Conservation (phyloP, 2,797 vertebrate species). For the Poecilia gillii region DNA sequence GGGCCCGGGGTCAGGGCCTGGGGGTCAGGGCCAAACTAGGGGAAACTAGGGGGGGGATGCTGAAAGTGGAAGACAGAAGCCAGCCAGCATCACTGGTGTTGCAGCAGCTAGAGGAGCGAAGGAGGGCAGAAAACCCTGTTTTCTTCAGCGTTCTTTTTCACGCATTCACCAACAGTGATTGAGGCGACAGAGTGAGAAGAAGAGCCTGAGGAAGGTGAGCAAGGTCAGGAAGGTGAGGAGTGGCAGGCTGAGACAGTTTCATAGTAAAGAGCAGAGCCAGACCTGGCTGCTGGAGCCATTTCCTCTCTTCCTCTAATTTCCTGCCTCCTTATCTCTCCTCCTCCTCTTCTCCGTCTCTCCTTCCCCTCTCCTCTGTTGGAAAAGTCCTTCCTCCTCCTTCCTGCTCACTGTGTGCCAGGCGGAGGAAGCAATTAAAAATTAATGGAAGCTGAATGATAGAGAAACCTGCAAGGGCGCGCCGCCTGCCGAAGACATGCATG, state of each 20-base stretch:
- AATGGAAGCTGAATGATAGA: slow-evolving; percentile 87
- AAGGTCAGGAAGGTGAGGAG: slow-evolving; percentile 1
- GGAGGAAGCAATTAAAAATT: slow-evolving; percentile 92
- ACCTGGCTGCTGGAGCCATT: slow-evolving; percentile 41
- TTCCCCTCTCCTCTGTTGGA: slow-evolving; percentile 45
- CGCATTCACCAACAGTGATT: slow-evolving; percentile 59
- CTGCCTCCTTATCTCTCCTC: slow-evolving; percentile 10
- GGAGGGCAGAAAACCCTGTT: slow-evolving; percentile 59
- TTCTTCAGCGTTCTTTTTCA: slow-evolving; percentile 52
- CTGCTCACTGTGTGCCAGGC: slow-evolving; percentile 78
- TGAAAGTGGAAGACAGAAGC: slow-evolving; percentile 51
- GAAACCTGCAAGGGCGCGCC: slow-evolving; percentile 87
- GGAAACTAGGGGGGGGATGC: slow-evolving; percentile 26
- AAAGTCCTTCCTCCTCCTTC: slow-evolving; percentile 64
- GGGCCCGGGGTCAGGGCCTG: no score
- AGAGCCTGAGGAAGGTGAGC: slow-evolving; percentile 1
- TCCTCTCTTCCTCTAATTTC: slow-evolving; percentile 32
- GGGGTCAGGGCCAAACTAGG: no score
- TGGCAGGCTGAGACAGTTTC: slow-evolving; percentile 4
- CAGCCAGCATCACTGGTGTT: slow-evolving; percentile 46
- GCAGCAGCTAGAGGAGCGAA: slow-evolving; percentile 49
- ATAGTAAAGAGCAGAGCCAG: slow-evolving; percentile 16
- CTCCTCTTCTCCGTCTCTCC: slow-evolving; percentile 30
- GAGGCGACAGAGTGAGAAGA: slow-evolving; percentile 30
- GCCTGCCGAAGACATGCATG: slow-evolving; percentile 54